Conservation (phyloP, 2,113 vertebrate genomes). For the Chrysemys picta region DNA sequence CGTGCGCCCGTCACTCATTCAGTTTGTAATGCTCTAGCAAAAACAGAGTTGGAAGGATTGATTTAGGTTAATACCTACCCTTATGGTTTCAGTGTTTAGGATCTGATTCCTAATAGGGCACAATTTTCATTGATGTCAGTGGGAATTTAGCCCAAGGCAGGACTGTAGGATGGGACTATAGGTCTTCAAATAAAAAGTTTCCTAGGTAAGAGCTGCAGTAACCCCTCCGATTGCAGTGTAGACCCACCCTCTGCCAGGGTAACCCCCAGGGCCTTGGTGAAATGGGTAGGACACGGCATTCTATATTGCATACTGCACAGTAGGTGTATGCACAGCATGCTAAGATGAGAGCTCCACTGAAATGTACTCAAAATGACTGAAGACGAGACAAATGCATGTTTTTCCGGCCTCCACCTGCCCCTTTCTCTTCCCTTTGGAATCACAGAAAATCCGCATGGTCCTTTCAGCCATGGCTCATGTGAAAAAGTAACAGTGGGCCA, state of each 20-base stretch:
- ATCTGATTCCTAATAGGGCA: background rate
- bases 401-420: background rate
- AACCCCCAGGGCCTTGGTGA: no score
- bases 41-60: background rate
- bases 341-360: background rate
- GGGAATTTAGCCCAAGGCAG: background rate
- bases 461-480: background rate
- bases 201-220: background rate
- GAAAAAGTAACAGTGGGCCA: background rate
- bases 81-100: background rate
- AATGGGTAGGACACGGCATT: no score
- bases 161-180: fast-evolving
- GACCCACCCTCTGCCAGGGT: no score
- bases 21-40: background rate
- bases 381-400: background rate
- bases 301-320: no score
- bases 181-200: background rate
- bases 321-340: background rate
- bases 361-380: background rate
- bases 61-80: fast-evolving
- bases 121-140: background rate
- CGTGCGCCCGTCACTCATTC: fast-evolving
- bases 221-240: no score
- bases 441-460: background rate
- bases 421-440: background rate